Evolutionary conservation across 2,888 invertebrate genomes (phyloP).

Genomic region (Enchytraeus crypticus): DNA sequence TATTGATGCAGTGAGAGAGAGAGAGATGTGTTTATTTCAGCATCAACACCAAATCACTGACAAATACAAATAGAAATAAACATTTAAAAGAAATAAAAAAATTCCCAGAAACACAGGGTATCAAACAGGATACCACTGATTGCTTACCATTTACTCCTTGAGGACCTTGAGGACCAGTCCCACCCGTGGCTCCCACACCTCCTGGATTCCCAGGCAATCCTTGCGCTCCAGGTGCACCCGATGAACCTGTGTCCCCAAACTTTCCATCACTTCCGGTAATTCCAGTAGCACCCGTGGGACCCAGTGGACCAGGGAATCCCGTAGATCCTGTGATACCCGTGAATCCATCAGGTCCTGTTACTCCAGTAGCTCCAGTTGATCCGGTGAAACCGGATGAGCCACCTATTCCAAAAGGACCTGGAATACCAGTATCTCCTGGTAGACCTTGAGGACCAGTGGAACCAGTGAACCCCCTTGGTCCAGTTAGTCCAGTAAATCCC

Average conservation of each 20-base stretch:
- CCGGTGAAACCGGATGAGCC: slow-evolving; percentile 10
- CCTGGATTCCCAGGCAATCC: not conserved
- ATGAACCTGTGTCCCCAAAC: slow-evolving; percentile 1
- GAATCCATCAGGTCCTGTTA: slow-evolving; percentile 7
- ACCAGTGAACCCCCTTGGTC: not conserved
- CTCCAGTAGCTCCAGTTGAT: slow-evolving; percentile 10
- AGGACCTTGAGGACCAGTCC: not conserved
- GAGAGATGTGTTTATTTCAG: no score
- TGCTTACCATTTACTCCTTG: not conserved
- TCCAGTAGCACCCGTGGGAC: slow-evolving; percentile 13
- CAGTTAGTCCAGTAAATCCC: not conserved
- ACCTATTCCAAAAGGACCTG: not conserved
- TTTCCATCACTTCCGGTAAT: slow-evolving; percentile 7
- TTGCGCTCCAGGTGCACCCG: not conserved
- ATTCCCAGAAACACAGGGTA: no score
- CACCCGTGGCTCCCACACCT: not conserved
- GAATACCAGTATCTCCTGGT: slow-evolving; percentile 5
- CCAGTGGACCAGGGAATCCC: not conserved
- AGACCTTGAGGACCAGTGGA: slow-evolving; percentile 7
- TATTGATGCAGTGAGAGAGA: no score
- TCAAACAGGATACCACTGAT: no score
- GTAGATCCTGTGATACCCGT: slow-evolving; percentile 1
- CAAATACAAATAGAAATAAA: no score
- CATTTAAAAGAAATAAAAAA: no score
- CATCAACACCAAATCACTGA: no score